Evolutionary conservation across 2,113 vertebrate species (phyloP).

Genomic region (Okapia johnstoni): DNA sequence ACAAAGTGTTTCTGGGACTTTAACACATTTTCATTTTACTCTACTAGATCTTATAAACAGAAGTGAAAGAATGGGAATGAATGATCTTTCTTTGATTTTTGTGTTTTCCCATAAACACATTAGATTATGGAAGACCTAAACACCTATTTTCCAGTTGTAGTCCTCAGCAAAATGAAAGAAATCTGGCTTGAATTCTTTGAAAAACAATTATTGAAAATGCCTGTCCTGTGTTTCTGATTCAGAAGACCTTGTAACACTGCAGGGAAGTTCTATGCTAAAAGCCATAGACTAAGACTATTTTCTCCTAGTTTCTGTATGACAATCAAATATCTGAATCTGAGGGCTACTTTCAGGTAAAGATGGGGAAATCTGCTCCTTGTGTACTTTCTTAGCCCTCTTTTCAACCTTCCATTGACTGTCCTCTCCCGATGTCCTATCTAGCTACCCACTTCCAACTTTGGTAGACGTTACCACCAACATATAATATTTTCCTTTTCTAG

Average conservation of each 20-base stretch:
- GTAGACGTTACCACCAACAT: not conserved
- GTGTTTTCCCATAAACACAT: slow-evolving; percentile 21
- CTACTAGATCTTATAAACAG: slow-evolving; percentile 17
- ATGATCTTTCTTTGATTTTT: slow-evolving; percentile 25
- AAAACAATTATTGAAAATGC: not conserved
- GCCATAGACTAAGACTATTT: not conserved
- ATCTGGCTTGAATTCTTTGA: not conserved
- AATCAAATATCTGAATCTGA: not conserved
- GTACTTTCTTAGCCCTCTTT: not conserved
- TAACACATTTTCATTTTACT: slow-evolving; percentile 63
- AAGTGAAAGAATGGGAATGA: slow-evolving; percentile 42
- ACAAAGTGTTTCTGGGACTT: slow-evolving; percentile 31
- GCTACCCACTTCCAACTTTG: not conserved
- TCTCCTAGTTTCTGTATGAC: not conserved
- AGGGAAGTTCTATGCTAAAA: not conserved
- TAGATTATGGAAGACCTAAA: not conserved
- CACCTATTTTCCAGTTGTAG: not conserved
- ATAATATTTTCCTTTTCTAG: not conserved
- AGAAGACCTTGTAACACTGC: not conserved
- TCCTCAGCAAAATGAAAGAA: not conserved
- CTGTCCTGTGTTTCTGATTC: not conserved
- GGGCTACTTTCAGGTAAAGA: not conserved
- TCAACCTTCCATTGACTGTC: not conserved
- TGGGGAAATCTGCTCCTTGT: not conserved
- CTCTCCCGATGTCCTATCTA: not conserved